Base-by-base conservation (phyloP, 1,140 invertebrate species). In the Bombus vancouverensis region DNA sequence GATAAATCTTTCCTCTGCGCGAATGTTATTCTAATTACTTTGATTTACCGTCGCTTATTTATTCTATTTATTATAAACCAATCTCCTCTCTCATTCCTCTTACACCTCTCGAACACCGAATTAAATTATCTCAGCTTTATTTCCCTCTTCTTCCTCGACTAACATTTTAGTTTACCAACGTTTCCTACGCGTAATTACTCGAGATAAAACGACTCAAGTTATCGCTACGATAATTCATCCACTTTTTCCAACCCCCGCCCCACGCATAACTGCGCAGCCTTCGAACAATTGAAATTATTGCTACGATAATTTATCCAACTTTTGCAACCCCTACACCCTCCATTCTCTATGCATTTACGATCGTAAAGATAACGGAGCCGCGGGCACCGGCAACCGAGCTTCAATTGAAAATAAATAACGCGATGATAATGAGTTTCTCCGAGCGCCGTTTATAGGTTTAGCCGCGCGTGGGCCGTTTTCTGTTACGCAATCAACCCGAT, bases 391-490 rank as follows among this genome's bases (percentile, higher is more conserved):
- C n/a, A 72, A 44, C 71, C 83, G 57, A 47, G 57, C 37, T 22
- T 79, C 39, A 28, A 85, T 73, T 73, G 53, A 73, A 59, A 81
- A 80, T 85, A 85, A 80, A 85, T 85, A 85, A 80, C 68, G 70
- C 77, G 32, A 73, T 72, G 83, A 85, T 85, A 85, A 85, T 81
- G 77, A 85, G 77, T 39, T 62, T 18, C n/a, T 82, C 28, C 25
- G 57, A n/a, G 74, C 47, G 34, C 44, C 25, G 79, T 44, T 74
- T 53, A 74, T 74, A 74, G 72, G 72, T 53, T 25, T 3, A 5
- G 15, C 28, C 42, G 34, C 72, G 84, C 80, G 80, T 86, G 85
- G 85, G 80, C 57, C 22, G 85, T 57, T 73, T 28, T 76, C 80
- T 28, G 80, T 37, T 83, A 81, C 73, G 80, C 80, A 82, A 86